Conservation (phyloP, 1,140 invertebrate species). For the Drosophila willistoni region DNA sequence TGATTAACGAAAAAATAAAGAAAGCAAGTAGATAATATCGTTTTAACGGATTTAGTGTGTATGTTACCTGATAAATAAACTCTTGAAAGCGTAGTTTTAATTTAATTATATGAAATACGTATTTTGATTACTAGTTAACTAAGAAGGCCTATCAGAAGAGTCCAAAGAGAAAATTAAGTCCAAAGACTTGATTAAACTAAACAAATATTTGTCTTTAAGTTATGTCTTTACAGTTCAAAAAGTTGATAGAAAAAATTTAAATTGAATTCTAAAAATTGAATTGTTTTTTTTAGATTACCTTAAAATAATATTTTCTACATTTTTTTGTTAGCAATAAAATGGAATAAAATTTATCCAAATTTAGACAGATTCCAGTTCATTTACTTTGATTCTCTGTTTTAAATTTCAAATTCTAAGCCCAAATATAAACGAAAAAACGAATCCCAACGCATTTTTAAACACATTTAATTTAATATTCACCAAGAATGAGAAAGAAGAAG, state of each 20-base stretch:
- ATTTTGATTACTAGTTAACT: too few relatives aligned
- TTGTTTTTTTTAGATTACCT: background rate
- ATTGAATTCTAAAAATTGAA: too few relatives aligned
- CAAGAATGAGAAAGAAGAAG: conserved; percentile 28
- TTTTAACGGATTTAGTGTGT: too few relatives aligned
- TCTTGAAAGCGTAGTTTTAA: too few relatives aligned
- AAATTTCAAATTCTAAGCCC: conserved; percentile 7
- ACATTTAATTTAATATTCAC: conserved; percentile 77
- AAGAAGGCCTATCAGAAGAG: too few relatives aligned
- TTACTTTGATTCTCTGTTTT: conserved; percentile 13
- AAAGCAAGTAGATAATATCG: background rate
- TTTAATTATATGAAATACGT: too few relatives aligned
- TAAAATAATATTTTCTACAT: background rate
- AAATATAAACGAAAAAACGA: background rate
- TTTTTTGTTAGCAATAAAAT: background rate
- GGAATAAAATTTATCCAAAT: background rate
- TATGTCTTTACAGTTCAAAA: too few relatives aligned
- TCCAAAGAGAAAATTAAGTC: too few relatives aligned
- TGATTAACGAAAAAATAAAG: background rate
- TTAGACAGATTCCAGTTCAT: conserved; percentile 1
- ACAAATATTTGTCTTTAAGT: too few relatives aligned
- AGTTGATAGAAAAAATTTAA: too few relatives aligned
- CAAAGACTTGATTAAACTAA: too few relatives aligned
- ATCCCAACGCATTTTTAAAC: conserved; percentile 60
- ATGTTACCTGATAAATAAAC: too few relatives aligned